Evolutionary conservation across 2,113 vertebrate genomes (phyloP).

Genomic region (Syrmaticus mikado): DNA sequence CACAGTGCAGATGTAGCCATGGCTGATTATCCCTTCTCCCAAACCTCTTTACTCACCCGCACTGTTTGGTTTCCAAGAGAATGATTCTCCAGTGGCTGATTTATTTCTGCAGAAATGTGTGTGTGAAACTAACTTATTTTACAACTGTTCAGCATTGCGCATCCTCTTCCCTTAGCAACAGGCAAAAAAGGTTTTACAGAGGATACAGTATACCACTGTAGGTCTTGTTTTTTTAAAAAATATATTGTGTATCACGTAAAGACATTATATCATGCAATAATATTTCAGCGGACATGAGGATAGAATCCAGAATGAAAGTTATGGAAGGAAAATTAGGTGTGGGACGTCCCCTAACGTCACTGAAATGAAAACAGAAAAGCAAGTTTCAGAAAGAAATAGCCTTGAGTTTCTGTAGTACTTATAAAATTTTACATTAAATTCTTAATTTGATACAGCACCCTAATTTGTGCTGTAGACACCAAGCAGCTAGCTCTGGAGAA

Average conservation of each 20-base stretch:
- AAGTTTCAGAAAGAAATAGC: neutral
- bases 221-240: neutral
- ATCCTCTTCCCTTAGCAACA: conserved; percentile 40
- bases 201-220: neutral
- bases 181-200: neutral
- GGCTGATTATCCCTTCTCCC: conserved; percentile 56
- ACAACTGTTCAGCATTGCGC: neutral
- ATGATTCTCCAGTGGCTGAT: conserved; percentile 62
- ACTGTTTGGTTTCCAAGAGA: conserved; percentile 59
- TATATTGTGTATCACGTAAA: neutral
- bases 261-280: neutral
- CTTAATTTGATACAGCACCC: neutral
- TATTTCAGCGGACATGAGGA: neutral
- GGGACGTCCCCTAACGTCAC: neutral
- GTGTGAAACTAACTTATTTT: conserved; percentile 60
- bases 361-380: neutral
- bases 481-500: neutral
- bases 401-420: neutral
- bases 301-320: neutral
- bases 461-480: neutral
- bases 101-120: conserved; percentile 43
- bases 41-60: conserved; percentile 51
- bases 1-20: conserved; percentile 53
- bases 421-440: neutral
- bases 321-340: neutral